Evolutionary conservation across 2,888 invertebrate species (phyloP), one percentile per base, ranked within the genome.

Genomic region (Chelonus formosanus): DNA sequence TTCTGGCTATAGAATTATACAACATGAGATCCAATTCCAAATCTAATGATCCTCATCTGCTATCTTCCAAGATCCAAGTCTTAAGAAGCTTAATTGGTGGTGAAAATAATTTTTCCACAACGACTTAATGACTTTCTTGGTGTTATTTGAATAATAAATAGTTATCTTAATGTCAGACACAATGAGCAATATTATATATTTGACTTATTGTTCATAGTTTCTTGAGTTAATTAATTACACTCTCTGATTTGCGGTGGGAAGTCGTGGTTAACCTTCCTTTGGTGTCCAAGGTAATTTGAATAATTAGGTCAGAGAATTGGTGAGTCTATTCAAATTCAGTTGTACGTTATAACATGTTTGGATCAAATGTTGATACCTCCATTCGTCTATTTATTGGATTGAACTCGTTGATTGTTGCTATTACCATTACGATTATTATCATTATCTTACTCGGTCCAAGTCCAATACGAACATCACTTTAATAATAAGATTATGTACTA

Each of bases 251-350:
- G 73, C 73, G 71, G 73, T 71, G 67, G 52, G 55, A 61, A 60
- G 47, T 57, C 53, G 58, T 59, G 60, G 61, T 67, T 66, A 66
- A 61, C 72, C 70, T 72, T 61, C 68, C 69, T 71, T 73, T 72
- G 72, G 69, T 71, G 72, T 69, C 71, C 70, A 65, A 71, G 75
- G 70, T 74, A 76, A 77, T 76, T 75, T 74, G 70, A 72, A 75
- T 78, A 78, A 78, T 78, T 78, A 73, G 73, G 70, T 72, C 71
- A 69, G 70, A 71, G 74, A 71, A 78, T 77, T 71, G 70, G 73
- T 70, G 20, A 20, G 69, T 73, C 69, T 71, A 69, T 65, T 71
- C 69, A 69, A 68, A 68, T 69, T 68, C 57, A 63, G 63, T 66
- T 70, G 56, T 61, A 58, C 55, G 47, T 58, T 57, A 68, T 54